A percentile compares a stretch with the other conserved stretches of the same genome.
Evolutionary conservation across 2,797 vertebrate species (phyloP).

Genomic region (Pangasius sanitwongsei): DNA sequence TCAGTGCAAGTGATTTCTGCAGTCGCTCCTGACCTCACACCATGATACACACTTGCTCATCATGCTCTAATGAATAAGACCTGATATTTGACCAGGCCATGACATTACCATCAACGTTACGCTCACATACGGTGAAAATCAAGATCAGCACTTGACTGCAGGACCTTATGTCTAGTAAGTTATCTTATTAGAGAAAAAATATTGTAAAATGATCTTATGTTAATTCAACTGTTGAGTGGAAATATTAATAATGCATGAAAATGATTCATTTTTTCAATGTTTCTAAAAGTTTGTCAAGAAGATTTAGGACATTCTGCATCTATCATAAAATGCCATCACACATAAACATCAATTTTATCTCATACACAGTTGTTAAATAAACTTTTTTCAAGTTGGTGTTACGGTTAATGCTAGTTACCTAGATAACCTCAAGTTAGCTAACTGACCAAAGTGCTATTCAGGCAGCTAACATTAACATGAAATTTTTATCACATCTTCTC

Average conservation of each 20-base stretch:
- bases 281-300: no score
- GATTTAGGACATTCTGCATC: no score
- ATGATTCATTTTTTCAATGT: no score
- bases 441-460: no score
- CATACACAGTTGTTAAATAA: no score
- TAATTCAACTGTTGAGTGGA: no score
- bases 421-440: no score
- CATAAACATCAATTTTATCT: background rate
- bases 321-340: background rate
- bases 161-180: background rate
- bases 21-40: background rate
- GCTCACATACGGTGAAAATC: background rate
- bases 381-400: no score
- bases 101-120: background rate
- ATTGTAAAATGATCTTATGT: background rate
- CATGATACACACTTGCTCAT: background rate
- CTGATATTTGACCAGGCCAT: constrained; percentile 1
- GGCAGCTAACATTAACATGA: no score
- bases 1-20: background rate
- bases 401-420: background rate
- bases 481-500: background rate
- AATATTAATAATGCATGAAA: no score
- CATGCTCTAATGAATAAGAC: background rate
- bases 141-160: background rate
- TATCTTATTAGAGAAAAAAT: background rate